phyloP scores from a whole-genome alignment of 2,888 invertebrate species.

The Polylopha cassiicola region DNA sequence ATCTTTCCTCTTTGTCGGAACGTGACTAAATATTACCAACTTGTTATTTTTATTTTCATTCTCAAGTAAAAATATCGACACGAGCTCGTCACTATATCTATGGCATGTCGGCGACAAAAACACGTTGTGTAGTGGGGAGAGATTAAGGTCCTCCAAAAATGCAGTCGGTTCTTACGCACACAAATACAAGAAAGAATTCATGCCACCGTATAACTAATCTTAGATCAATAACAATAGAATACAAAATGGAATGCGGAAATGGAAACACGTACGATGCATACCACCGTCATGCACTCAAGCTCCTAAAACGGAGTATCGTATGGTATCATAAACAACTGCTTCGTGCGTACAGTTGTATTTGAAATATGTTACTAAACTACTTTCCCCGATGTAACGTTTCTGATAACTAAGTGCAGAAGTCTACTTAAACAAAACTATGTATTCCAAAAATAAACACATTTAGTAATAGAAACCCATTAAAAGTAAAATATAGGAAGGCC shows the following conservation, averaged over 20 bases:
- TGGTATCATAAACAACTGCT: conserved; percentile 67
- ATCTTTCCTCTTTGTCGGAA: conserved; percentile 18
- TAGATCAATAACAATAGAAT: conserved; percentile 40
- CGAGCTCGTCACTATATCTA: conserved; percentile 46
- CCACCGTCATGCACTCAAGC: conserved; percentile 51
- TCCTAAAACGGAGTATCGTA: conserved; percentile 59
- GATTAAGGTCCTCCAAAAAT: conserved; percentile 68
- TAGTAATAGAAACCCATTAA: conserved; percentile 6
- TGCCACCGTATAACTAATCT: conserved; percentile 38
- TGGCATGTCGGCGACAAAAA: conserved; percentile 66
- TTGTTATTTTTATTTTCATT: conserved; percentile 19
- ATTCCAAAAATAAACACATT: too few relatives aligned
- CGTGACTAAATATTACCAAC: conserved; percentile 17
- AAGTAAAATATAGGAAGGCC: conserved; percentile 6
- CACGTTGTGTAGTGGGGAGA: conserved; percentile 55
- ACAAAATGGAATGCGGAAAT: conserved; percentile 30
- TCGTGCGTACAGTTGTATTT: conserved; percentile 56
- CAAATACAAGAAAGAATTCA: conserved; percentile 36
- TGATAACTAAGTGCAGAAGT: too few relatives aligned
- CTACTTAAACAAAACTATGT: too few relatives aligned
- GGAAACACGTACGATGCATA: conserved; percentile 37
- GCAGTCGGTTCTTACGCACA: conserved; percentile 61
- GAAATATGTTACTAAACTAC: conserved; percentile 45
- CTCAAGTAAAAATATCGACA: conserved; percentile 38
- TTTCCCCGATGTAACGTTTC: conserved; percentile 49